These are phyloP conservation scores for Cydia strobilella DNA, from an alignment of 1,140 invertebrate species.

Conservation along the genomic window DNA sequence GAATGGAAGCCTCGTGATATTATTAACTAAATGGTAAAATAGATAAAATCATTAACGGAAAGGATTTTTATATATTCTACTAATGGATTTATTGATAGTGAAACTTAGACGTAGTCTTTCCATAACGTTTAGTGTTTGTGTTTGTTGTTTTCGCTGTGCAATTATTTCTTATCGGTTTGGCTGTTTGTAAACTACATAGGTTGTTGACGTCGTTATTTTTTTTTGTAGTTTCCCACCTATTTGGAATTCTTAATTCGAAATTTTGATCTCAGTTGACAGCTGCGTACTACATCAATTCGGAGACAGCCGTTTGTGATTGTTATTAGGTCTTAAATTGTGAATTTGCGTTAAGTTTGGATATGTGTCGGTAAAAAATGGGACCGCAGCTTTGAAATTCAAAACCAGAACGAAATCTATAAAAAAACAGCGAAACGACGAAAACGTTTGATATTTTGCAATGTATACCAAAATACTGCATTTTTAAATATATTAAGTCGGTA, in stretches of 20 bases:
- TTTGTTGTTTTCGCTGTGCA: slow-evolving; percentile 78
- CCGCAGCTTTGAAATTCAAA: slow-evolving; percentile 60
- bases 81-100: slow-evolving; percentile 77
- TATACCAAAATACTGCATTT: slow-evolving; percentile 80
- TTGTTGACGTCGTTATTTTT: slow-evolving; percentile 64
- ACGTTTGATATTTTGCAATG: slow-evolving; percentile 69
- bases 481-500: slow-evolving; percentile 67
- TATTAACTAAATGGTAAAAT: slow-evolving; percentile 78
- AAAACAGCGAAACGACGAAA: slow-evolving; percentile 69
- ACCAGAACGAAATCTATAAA: slow-evolving; percentile 39
- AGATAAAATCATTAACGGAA: slow-evolving; percentile 78
- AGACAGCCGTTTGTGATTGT: slow-evolving; percentile 73
- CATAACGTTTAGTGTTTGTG: slow-evolving; percentile 70
- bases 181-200: slow-evolving; percentile 60
- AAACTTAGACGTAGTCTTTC: slow-evolving; percentile 74
- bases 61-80: slow-evolving; percentile 79
- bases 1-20: slow-evolving; percentile 77
- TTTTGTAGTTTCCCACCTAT: slow-evolving; percentile 56
- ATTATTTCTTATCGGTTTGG: slow-evolving; percentile 64
- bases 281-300: slow-evolving; percentile 69
- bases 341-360: slow-evolving; percentile 69
- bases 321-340: slow-evolving; percentile 57
- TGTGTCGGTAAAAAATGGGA: slow-evolving; percentile 70
- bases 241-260: slow-evolving; percentile 61
- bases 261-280: slow-evolving; percentile 75